A percentile compares a stretch with the other conserved stretches of the same genome.
These are phyloP conservation scores for Micrasema minimum DNA, from an alignment of 1,140 invertebrate genomes.

Conservation along the genomic window DNA sequence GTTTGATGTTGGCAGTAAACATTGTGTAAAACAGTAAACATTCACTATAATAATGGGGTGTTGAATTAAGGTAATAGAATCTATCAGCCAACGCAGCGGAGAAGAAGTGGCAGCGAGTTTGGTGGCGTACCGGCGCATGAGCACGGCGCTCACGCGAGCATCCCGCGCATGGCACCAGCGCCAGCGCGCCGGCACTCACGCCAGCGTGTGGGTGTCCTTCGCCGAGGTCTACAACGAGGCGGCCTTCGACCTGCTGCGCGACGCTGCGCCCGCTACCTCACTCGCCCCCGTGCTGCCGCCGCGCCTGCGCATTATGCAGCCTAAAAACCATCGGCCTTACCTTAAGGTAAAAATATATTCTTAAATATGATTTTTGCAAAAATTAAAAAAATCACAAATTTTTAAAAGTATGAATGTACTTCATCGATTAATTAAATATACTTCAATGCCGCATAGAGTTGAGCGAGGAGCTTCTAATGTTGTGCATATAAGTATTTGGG, in stretches of 20 bases:
- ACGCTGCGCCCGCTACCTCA: slow-evolving; percentile 34
- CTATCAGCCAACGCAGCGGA: slow-evolving; percentile 13
- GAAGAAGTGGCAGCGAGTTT: slow-evolving; percentile 24
- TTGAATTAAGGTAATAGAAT: slow-evolving; percentile 2
- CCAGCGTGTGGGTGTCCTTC: slow-evolving; percentile 84
- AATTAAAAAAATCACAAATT: too few relatives aligned
- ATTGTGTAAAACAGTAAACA: too few relatives aligned
- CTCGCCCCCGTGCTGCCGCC: neutral
- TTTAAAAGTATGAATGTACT: too few relatives aligned
- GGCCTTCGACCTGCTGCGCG: slow-evolving; percentile 81
- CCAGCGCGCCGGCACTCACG: neutral
- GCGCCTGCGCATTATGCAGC: slow-evolving; percentile 30
- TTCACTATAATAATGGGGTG: too few relatives aligned
- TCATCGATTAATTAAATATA: too few relatives aligned
- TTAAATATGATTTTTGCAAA: too few relatives aligned
- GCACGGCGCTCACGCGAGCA: slow-evolving; percentile 23
- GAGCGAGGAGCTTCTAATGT: too few relatives aligned
- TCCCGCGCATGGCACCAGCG: slow-evolving; percentile 22
- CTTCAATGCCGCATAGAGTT: too few relatives aligned
- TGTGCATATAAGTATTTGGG: too few relatives aligned
- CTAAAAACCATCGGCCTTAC: slow-evolving; percentile 34
- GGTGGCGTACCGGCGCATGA: slow-evolving; percentile 44
- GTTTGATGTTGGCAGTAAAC: too few relatives aligned
- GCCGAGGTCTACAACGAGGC: slow-evolving; percentile 92
- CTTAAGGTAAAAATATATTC: too few relatives aligned